A percentile compares a stretch with the other conserved stretches of the same genome.
phyloP scores from a whole-genome alignment of 2,888 invertebrate genomes.

The Biston betularia region DNA sequence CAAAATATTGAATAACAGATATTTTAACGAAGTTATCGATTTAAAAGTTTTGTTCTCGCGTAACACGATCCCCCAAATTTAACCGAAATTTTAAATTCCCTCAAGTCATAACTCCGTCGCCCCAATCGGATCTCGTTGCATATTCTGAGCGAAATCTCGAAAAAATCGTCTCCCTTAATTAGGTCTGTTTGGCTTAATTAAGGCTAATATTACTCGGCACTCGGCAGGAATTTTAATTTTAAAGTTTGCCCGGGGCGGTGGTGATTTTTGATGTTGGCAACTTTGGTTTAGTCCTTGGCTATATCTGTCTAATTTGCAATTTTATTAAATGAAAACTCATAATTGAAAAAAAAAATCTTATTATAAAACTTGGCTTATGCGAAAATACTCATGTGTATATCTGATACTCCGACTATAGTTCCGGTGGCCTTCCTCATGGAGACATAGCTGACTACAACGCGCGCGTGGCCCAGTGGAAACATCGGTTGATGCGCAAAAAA shows the following conservation, averaged over 20 bases:
- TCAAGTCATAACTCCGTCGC: slow-evolving; percentile 44
- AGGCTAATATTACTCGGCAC: slow-evolving; percentile 51
- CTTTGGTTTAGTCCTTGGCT: slow-evolving; percentile 4
- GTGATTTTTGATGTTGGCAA: slow-evolving; percentile 34
- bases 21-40: too few relatives aligned
- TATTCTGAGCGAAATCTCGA: slow-evolving; percentile 50
- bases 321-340: too few relatives aligned
- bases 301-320: too few relatives aligned
- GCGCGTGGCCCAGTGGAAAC: too few relatives aligned
- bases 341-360: too few relatives aligned
- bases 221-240: slow-evolving; percentile 62
- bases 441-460: too few relatives aligned
- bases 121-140: slow-evolving; percentile 52
- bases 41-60: neutral
- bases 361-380: too few relatives aligned
- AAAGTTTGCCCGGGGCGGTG: slow-evolving; percentile 35
- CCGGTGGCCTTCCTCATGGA: too few relatives aligned
- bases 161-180: slow-evolving; percentile 62
- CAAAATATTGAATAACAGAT: too few relatives aligned
- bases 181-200: slow-evolving; percentile 68
- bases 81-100: slow-evolving; percentile 15
- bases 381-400: too few relatives aligned
- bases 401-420: too few relatives aligned
- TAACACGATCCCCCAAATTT: slow-evolving; percentile 10
- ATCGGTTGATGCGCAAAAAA: too few relatives aligned